Evolutionary conservation across 2,113 vertebrate species (phyloP), one percentile per base, ranked within the genome.

Genomic region (Rhegmatorhina hoffmannsi): DNA sequence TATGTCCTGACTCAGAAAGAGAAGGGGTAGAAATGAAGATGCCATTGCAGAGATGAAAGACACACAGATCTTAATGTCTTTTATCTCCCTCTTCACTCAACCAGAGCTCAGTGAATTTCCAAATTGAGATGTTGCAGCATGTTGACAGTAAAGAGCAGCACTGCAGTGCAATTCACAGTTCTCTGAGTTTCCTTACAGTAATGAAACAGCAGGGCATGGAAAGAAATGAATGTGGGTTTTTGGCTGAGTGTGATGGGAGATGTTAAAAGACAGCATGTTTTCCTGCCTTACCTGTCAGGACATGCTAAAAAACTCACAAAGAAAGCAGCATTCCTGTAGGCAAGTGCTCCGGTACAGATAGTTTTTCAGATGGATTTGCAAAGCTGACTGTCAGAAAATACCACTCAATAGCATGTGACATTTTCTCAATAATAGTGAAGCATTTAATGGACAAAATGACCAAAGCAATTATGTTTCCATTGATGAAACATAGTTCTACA

Each of bases 41-140:
- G 26, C 31, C 58, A 36, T 74, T 72, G 44, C 56, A 87, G 58
- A 85, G 26, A 38, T 16, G 19, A 60, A 55, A 82, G 40, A 72
- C 23, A 36, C 17, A 13, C 26, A 25, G 56, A 52, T 79, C 52
- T 60, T 90, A 90, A 64, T 60, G 75, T 17, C 47, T 96, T 81
- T 87, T 63, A 68, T 89, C 74, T 78, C 69, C 56, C 93, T 76
- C 77, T 52, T 87, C 53, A 20, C 70, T 87, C n/a, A 84, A 79
- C 16, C 38, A 64, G 78, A 90, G 58, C 70, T 91, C 82, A 69
- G 90, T 87, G 78, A 90, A 91, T 96, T 95, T 93, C 84, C 94
- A 95, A 83, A 94, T 83, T 85, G 90, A 94, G 92, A 82, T 69
- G 75, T 88, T 96, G 92, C 85, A 13, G 36, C 53, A 49, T 64